Evolutionary conservation across 2,113 vertebrate genomes (phyloP), one percentile per base, ranked within the genome.

Genomic region (Anarrhichthys ocellatus): DNA sequence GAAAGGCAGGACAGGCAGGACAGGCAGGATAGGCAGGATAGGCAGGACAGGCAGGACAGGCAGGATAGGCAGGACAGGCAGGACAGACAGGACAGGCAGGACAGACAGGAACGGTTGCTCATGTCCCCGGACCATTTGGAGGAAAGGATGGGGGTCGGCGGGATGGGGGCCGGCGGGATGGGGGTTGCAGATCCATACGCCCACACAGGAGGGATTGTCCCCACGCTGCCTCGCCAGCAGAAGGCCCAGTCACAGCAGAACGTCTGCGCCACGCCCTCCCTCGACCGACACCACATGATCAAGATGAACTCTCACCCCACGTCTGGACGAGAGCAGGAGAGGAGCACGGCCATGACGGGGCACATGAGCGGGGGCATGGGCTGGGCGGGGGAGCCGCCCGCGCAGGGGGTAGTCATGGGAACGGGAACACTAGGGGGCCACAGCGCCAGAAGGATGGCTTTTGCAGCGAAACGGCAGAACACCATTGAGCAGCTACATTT

Each of bases 401-500:
- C 90, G 70, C 91, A 93, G 0, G 90, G 96, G 78, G 93, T 96
- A 20, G 95, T 95, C 87, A 95, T 96, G 95, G 95, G 95, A 89
- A 96, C 96, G 3, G 96, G 96, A 92, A 96, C 95, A 54, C 92
- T 95, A 73, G 93, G 95, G 65, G 95, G 95, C 68, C 95, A 96
- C 89, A 95, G 91, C 0, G 95, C 94, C 56, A 94, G 95, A 83
- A 94, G 97, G 92, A 96, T 97, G 80, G 96, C 96, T 82, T 98
- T 97, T 79, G 96, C 96, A 42, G 83, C 95, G 9, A 96, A 96
- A 88, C 94, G 96, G 92, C 97, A 98, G 94, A 96, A 96, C 90
- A 97, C 97, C 73, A 96, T 97, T 48, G 97, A 98, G 94, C 97
- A 97, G 93, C 95, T 98, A 86, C 96, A 98, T 89, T 97, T 97